Evolutionary conservation across 2,113 vertebrate genomes (phyloP), one percentile per base, ranked within the genome.

Genomic region (Vimba vimba): DNA sequence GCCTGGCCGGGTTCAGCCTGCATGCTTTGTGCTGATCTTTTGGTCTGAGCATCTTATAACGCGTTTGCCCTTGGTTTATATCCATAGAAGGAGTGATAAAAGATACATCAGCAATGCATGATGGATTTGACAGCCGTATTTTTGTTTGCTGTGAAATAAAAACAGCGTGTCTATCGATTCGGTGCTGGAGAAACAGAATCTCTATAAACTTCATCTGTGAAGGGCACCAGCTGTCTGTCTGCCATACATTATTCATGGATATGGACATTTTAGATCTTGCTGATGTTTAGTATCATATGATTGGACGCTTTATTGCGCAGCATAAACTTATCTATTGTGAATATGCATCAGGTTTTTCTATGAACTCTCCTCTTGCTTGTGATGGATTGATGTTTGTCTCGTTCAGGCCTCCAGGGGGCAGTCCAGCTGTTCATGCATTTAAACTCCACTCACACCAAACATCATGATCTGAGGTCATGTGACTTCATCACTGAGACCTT

Each of bases 391-490:
- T 68, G 27, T 33, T 2, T 33, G 66, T 69, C 36, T 33, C 6
- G 21, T 21, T 57, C 55, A 23, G 19, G 55, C 93, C 92, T 94
- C 90, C 91, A 94, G 93, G 89, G 93, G 93, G 93, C 93, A 94
- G 91, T 80, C 91, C 94, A 92, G 88, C 78, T 89, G 88, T 90
- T 91, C 87, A 76, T 36, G 8, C 75, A 36, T 6, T 23, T 6
- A 6, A 57, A 59, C 52, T 39, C 25, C 43, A 6, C 27, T 47
- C 78, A 9, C 23, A 57, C 52, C 52, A 25, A 30, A 25, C 75
- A 17, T 17, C 74, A 43, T 27, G 19, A n/a, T 47, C 73, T 75
- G 27, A 76, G 74, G 36, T 21, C 36, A 33, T 10, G 69, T 73
- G 69, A 21, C 62, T 66, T 27, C 27, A 12, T 64, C n/a, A 15